Conservation (phyloP, 2,797 vertebrate species). For the Myotis vivesi region DNA sequence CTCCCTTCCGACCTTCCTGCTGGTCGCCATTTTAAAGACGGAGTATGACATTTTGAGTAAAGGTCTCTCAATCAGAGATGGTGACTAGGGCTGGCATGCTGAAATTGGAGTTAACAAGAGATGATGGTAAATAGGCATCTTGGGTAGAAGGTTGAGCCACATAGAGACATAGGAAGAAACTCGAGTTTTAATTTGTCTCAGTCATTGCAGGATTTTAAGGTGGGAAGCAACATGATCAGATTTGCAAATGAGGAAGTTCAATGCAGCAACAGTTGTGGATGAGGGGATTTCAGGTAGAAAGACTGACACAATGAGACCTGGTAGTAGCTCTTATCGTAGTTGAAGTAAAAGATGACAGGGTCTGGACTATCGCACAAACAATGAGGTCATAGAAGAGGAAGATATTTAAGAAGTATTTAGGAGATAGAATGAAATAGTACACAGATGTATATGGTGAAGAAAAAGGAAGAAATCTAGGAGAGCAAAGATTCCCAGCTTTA, state of each 20-base stretch:
- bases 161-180: neutral
- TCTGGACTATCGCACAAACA: neutral
- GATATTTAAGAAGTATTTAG: neutral
- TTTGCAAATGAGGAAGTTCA: conserved; percentile 6
- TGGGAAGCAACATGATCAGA: neutral
- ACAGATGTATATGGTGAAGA: neutral
- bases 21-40: too few relatives aligned
- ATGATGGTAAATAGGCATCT: neutral
- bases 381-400: neutral
- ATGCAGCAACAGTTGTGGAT: neutral
- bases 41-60: conserved; percentile 51
- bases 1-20: too few relatives aligned
- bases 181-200: conserved; percentile 24
- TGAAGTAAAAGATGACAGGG: neutral
- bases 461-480: neutral
- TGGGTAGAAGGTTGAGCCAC: neutral
- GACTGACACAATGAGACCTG: neutral
- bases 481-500: neutral
- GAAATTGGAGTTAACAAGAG: neutral
- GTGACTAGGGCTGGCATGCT: neutral
- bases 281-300: neutral
- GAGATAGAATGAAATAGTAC: neutral
- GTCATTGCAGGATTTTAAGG: conserved; percentile 14
- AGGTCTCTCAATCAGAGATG: neutral
- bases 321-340: neutral